phyloP scores from a whole-genome alignment of 2,797 vertebrate species.

The Clarias platycephalus region DNA sequence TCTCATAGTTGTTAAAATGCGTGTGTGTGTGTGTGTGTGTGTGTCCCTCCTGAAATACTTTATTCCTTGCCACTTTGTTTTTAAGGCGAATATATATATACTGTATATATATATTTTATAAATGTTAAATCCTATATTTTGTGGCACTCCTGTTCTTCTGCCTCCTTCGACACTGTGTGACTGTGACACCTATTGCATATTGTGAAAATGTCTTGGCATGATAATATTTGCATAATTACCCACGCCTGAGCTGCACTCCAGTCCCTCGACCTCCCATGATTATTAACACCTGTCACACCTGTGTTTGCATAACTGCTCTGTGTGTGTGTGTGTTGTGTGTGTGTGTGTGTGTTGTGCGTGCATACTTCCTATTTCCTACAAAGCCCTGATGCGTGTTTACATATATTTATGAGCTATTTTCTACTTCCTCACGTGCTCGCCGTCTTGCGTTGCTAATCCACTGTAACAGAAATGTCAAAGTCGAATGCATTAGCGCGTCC shows the following conservation, averaged over 20 bases:
- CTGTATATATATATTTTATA: too few species aligned
- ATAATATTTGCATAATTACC: conserved; percentile 16
- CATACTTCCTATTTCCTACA: conserved; percentile 7
- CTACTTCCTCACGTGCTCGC: conserved; percentile 1
- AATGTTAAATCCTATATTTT: neutral
- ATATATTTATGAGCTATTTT: conserved; percentile 35
- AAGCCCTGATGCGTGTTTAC: conserved; percentile 29
- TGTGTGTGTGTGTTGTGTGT: conserved; percentile 6
- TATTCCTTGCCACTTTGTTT: neutral
- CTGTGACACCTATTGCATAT: neutral
- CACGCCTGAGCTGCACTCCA: conserved; percentile 20
- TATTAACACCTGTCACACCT: conserved; percentile 35
- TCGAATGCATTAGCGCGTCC: conserved; percentile 19
- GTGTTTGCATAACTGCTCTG: conserved; percentile 21
- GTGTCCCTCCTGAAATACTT: neutral
- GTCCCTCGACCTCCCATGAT: conserved; percentile 18
- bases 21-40: too few species aligned
- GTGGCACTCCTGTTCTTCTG: neutral
- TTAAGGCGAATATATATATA: neutral
- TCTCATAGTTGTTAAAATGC: neutral
- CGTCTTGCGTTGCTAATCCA: conserved; percentile 12
- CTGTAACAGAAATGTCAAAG: conserved; percentile 18
- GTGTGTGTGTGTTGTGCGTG: neutral
- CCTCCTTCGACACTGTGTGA: neutral
- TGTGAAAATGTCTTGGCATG: neutral